These are phyloP conservation scores for Gastrophryne carolinensis DNA, from an alignment of 2,797 vertebrate genomes.

Conservation along the genomic window DNA sequence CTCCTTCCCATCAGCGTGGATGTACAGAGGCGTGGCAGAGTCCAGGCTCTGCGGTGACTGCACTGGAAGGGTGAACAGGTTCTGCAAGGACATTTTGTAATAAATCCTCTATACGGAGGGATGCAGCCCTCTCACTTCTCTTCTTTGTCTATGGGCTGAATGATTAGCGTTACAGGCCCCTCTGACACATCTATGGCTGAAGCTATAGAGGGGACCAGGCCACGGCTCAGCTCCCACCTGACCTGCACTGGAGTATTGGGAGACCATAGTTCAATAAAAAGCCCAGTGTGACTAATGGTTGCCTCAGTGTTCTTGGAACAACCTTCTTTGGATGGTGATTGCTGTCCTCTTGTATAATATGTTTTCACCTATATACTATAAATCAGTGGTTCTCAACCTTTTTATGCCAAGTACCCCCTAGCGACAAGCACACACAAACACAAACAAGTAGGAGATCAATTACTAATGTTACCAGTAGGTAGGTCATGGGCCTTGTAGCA, in stretches of 20 bases:
- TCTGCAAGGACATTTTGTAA: constrained; percentile 52
- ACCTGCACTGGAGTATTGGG: constrained; percentile 20
- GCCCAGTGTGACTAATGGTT: not conserved
- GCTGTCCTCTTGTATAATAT: too few species aligned
- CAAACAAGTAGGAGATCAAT: too few species aligned
- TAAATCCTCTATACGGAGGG: constrained; percentile 44
- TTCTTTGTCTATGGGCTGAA: constrained; percentile 25
- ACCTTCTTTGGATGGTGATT: too few species aligned
- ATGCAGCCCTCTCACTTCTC: constrained; percentile 23
- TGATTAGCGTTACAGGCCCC: not conserved
- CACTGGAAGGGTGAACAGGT: constrained; percentile 47
- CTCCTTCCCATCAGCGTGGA: constrained; percentile 33
- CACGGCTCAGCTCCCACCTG: not conserved
- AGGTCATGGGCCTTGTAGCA: too few species aligned
- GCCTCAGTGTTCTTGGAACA: constrained; percentile 3
- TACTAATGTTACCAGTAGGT: too few species aligned
- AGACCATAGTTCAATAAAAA: not conserved
- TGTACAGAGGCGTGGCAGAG: constrained; percentile 42
- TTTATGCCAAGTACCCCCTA: too few species aligned
- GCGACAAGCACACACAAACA: too few species aligned
- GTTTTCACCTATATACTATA: too few species aligned
- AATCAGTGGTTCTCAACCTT: too few species aligned
- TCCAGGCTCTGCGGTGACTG: constrained; percentile 46
- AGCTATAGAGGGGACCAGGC: constrained; percentile 13
- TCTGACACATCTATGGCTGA: not conserved